Evolutionary conservation across 2,797 vertebrate species (phyloP), one percentile per base, ranked within the genome.

Genomic region (Crocodylus rhombifer): DNA sequence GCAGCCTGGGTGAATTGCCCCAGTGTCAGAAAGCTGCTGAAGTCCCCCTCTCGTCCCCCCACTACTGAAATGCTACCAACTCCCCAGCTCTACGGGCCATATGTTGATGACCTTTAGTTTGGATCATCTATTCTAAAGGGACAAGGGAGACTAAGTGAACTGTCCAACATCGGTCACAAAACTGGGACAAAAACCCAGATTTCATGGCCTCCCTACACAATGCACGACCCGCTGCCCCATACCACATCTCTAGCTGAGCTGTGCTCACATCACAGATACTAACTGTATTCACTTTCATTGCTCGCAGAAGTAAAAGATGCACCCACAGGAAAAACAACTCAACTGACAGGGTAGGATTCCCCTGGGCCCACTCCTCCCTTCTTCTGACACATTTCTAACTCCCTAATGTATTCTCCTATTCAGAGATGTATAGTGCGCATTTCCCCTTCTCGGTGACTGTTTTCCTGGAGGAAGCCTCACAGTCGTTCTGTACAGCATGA

Each of bases 311-410:
- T 33, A 69, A 69, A 69, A 69, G n/a, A 33, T 69, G 18, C 17
- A 33, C 33, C 30, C 65, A 69, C 18, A 69, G 65, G 30, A 30
- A 33, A 36, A 69, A 69, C 65, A 69, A 69, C 30, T 69, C 20
- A 69, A 69, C 30, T 69, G 17, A 28, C 42, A 63, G 30, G 30
- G 65, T 30, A 69, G 3, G 65, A 36, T 36, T 33, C 25, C 62
- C 42, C 42, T 51, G 42, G 42, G 42, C 42, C 42, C 10, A 51
- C 42, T 51, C 9, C 42, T 51, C 42, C 42, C 42, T 51, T 91
- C 92, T 94, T 83, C 77, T 88, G 30, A 76, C 9, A 74, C 82
- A 77, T 5, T 82, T 67, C 71, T 76, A 42, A 77, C 26, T 92
- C 21, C 69, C 58, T 61, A 33, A 84, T 71, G 60, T 10, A 42